Evolutionary conservation across 92 coral and sea anemone species (phyloP).

Genomic region (Paramuricea clavata): DNA sequence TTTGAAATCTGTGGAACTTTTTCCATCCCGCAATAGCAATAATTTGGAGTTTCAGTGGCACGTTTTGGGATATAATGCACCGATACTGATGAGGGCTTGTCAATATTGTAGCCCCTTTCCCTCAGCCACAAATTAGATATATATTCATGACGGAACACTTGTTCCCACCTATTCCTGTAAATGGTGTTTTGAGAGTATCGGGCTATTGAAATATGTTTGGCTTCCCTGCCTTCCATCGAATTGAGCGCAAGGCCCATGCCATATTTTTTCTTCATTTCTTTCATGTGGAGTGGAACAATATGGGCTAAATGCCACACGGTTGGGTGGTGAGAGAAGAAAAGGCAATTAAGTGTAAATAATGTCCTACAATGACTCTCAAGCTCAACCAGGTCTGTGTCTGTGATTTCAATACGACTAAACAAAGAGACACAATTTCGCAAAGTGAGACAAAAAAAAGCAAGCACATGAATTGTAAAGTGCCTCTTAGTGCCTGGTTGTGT

Average conservation of each 20-base stretch:
- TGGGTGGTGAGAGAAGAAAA: slow-evolving; percentile 37
- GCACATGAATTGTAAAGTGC: slow-evolving; percentile 50
- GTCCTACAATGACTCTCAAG: slow-evolving; percentile 13
- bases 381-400: slow-evolving; percentile 13
- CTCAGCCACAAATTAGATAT: slow-evolving; percentile 42
- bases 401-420: slow-evolving; percentile 1
- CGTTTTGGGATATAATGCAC: slow-evolving; percentile 47
- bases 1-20: neutral
- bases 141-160: slow-evolving; percentile 26
- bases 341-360: slow-evolving; percentile 30
- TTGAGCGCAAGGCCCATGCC: slow-evolving; percentile 59
- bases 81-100: slow-evolving; percentile 31
- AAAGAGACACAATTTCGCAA: slow-evolving; percentile 50
- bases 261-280: slow-evolving; percentile 51
- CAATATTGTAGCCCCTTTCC: slow-evolving; percentile 33
- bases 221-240: slow-evolving; percentile 51
- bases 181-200: slow-evolving; percentile 35
- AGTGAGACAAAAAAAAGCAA: slow-evolving; percentile 59
- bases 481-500: slow-evolving; percentile 17
- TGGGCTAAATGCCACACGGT: slow-evolving; percentile 45
- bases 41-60: slow-evolving; percentile 2
- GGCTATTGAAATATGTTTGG: slow-evolving; percentile 32
- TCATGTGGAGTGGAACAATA: slow-evolving; percentile 50
- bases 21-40: neutral
- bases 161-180: slow-evolving; percentile 25